Evolutionary conservation across 1,140 invertebrate species (phyloP), one percentile per base, ranked within the genome.

Genomic region (Drosophila tropicalis): DNA sequence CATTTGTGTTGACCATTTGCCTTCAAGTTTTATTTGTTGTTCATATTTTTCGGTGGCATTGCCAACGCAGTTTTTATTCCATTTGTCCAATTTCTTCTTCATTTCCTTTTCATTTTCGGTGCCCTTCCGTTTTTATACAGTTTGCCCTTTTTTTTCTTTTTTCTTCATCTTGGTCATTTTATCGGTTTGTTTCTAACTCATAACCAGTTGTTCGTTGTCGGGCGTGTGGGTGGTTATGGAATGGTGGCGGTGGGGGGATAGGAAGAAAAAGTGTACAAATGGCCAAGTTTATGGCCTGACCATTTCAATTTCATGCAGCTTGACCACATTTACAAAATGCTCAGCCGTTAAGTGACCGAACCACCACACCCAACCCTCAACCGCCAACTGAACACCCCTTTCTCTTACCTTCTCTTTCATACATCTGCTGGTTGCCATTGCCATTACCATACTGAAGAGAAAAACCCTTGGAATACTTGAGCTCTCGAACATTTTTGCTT

Each of bases 291-390:
- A 86, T 87, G 83, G 76, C 70, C 79, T 67, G 82, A 67, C 79
- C 83, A 87, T 86, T 86, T 86, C 83, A 86, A 86, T 86, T 86
- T 86, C 76, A 86, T 87, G 83, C 83, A 86, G 79, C 82, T 86
- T 86, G 82, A 86, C 82, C 82, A 74, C 81, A 85, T 72, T 77
- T 74, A 77, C 77, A 76, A 71, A 71, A 69, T 54, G 72, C 56
- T 73, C 54, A 13, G 36, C 15, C 25, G n/a, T 51, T 51, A 51
- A 51, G 44, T 51, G 44, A 51, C 44, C 44, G 2, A 12, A 12
- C 7, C 9, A 51, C 2, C 44, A 6, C 6, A 6, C 15, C 15
- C 7, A 22, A 51, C 7, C 44, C 17, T 2, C 19, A 51, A 51
- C 63, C 47, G 15, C 41, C 32, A 6, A 12, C n/a, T 25, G 10